Evolutionary conservation across 2,113 vertebrate genomes (phyloP).

Genomic region (Hemiscyllium ocellatum): DNA sequence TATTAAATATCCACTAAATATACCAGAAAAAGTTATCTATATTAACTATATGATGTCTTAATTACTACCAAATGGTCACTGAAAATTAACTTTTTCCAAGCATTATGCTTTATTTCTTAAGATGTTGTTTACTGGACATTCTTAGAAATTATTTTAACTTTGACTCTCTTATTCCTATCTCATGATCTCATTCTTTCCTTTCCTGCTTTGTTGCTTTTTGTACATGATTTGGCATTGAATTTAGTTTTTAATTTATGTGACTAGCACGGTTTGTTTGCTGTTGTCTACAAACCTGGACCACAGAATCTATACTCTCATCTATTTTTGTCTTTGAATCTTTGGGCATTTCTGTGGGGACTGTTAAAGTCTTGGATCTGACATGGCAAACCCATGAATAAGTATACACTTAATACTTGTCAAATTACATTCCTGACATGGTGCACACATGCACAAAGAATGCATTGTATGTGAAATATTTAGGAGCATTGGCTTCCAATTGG

Average conservation of each 20-base stretch:
- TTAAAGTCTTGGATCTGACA: not conserved
- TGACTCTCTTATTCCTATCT: not conserved
- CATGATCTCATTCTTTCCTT: not conserved
- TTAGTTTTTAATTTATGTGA: not conserved
- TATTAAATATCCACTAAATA: no score
- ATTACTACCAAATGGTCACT: not conserved
- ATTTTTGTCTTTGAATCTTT: not conserved
- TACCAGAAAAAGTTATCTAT: not conserved
- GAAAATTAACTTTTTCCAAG: not conserved
- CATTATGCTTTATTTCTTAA: not conserved
- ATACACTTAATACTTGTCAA: not conserved
- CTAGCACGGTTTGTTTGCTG: not conserved
- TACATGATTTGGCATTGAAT: not conserved
- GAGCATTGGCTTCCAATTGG: not conserved
- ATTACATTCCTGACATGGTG: not conserved
- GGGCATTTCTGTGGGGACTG: not conserved
- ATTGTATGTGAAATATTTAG: slow-evolving; percentile 2
- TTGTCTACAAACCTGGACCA: not conserved
- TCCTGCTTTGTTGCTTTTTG: not conserved
- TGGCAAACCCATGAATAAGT: not conserved
- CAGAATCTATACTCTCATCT: not conserved
- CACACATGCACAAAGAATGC: not conserved
- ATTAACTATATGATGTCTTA: not conserved
- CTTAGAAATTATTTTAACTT: not conserved
- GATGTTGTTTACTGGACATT: not conserved